Base-by-base conservation (phyloP, 2,888 invertebrate species). In the Orthonevra nobilis region DNA sequence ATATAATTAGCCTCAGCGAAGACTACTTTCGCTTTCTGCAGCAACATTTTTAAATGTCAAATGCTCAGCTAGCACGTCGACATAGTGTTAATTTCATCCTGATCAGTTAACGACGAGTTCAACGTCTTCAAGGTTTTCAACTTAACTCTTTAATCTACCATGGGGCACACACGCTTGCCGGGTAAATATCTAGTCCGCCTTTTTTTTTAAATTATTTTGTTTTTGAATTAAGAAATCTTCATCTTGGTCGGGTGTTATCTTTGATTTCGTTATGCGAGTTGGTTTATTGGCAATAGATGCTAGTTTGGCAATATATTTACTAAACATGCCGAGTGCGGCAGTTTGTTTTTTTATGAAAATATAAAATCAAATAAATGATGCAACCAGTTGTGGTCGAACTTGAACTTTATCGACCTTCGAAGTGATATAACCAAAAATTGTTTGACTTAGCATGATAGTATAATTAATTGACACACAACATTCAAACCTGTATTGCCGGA, bases 51-150 rank as follows among this genome's bases (percentile, higher is more conserved):
- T 4, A 61, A 52, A 73, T 79, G 46, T 66, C 58, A 68, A 61
- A 74, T 10, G 52, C 30, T 17, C 9, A 26, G 15, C n/a, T 32
- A 19, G 32, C 12, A 23, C 20, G 40, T 15, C 34, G 17, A 12
- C 20, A 32, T 44, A 23, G 26, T 56, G 69, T 50, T 32, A 61
- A 63, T 69, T 42, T 63, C 14, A 75, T 63, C 50, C 63, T 63
- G 60, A 63, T 48, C 28, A 44, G 61, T 30, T 36, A 61, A 44
- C 20, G 72, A 61, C 48, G 61, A 66, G 73, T 68, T 79, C 73
- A 79, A 79, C 68, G 79, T 63, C 73, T 72, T 36, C 79, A 72
- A 79, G 79, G 79, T 38, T 68, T 79, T 73, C 72, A 54, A 73
- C 54, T 68, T 61, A 60, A 54, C 70, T 58, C 52, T 50, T 64